Evolutionary conservation across 1,140 invertebrate genomes (phyloP), one percentile per base, ranked within the genome.

Genomic region (Pseudomyrmex cubaensis): DNA sequence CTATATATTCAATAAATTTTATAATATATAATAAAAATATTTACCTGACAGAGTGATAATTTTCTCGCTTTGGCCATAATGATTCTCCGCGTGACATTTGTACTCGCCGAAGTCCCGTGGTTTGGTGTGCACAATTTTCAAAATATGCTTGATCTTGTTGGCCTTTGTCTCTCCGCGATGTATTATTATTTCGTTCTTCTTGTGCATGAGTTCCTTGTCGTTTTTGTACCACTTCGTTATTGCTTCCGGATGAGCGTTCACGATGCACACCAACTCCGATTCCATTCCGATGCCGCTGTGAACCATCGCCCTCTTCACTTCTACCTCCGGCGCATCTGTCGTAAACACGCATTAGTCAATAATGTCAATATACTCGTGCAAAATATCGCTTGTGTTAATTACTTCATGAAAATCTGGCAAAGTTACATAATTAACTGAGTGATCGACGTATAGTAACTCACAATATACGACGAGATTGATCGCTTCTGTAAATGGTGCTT

Each of bases 221-320:
- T 91, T 75, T 61, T 90, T 91, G n/a, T 61, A 85, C 93, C 92
- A 94, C 12, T 50, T 90, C 75, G 95, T 92, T 46, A 86, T 90
- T 8, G 94, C 92, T 13, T 85, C 83, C 9, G 95, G 95, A 89
- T 95, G 91, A 5, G 94, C 94, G 76, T 94, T 94, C 46, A 95
- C 94, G 62, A 93, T 92, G 82, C 95, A 95, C n/a, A 92, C 93
- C 52, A 95, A 73, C 57, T 94, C 90, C 12, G 95, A 94, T 84
- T 94, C 93, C 10, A 94, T 90, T 8, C 93, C 94, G 64, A 92
- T 90, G 52, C 94, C 95, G 25, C 93, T 93, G 72, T 95, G 93
- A 48, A 95, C 92, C 82, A 92, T 91, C 15, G 89, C 90, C 48
- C 90, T 87, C 82, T 95, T 94, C 2, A 92, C 89, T 69, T 94